Conservation (phyloP, 2,113 vertebrate genomes). For the Pungitius pungitius region DNA sequence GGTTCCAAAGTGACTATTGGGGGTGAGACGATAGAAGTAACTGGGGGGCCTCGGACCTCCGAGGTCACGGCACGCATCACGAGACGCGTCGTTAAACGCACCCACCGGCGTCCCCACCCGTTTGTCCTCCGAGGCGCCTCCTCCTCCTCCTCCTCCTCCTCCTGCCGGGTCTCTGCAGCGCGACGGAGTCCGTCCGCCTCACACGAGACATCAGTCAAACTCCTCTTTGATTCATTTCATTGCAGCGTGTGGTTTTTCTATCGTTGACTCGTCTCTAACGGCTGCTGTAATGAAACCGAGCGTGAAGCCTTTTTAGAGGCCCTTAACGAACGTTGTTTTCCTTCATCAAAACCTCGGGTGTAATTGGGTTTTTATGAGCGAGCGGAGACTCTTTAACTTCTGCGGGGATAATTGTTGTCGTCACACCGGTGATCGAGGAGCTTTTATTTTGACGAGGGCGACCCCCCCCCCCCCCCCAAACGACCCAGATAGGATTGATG, state of each 20-base stretch:
- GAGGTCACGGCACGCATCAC: slow-evolving; percentile 33
- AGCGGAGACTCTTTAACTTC: slow-evolving; percentile 14
- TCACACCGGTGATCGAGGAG: background rate
- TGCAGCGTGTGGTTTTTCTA: no score
- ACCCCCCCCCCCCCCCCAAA: slow-evolving; percentile 30
- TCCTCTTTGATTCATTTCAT: no score
- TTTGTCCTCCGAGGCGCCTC: slow-evolving; percentile 22
- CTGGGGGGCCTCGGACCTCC: slow-evolving; percentile 11
- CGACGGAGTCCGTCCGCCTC: no score
- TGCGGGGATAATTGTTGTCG: background rate
- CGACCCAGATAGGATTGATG: slow-evolving; percentile 43
- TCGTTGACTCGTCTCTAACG: no score
- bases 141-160: no score
- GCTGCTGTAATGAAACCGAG: background rate
- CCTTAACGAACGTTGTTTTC: background rate
- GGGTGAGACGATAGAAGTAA: slow-evolving; percentile 28
- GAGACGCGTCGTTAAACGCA: slow-evolving; percentile 32
- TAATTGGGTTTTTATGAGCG: slow-evolving; percentile 13
- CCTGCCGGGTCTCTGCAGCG: no score
- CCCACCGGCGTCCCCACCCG: slow-evolving; percentile 8
- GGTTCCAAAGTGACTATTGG: slow-evolving; percentile 45
- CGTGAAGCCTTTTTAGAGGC: background rate
- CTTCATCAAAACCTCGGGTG: slow-evolving; percentile 12
- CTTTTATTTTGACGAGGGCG: slow-evolving; percentile 18
- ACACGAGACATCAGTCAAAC: no score